Evolutionary conservation across 2,113 vertebrate species (phyloP).

Genomic region (Hyla sarda): DNA sequence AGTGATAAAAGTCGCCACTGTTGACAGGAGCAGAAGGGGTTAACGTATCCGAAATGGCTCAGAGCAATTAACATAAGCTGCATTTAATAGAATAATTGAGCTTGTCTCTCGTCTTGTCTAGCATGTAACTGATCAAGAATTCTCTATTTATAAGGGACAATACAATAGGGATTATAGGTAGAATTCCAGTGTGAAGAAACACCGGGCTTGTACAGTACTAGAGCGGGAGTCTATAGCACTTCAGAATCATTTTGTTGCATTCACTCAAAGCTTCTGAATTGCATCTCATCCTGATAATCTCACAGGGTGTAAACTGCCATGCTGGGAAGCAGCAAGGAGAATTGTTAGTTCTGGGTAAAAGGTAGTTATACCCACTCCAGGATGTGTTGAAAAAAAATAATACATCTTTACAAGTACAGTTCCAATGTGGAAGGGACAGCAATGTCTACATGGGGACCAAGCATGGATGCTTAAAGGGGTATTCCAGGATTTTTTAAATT

Average conservation of each 20-base stretch:
- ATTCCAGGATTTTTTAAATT: too few relatives aligned
- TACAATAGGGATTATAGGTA: background rate
- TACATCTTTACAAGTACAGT: background rate
- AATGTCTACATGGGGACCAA: background rate
- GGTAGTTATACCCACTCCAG: slow-evolving; percentile 39
- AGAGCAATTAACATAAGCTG: slow-evolving; percentile 8
- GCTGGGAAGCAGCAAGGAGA: slow-evolving; percentile 47
- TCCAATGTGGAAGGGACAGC: slow-evolving; percentile 11
- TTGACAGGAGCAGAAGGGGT: background rate
- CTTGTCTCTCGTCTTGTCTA: background rate
- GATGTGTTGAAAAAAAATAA: slow-evolving; percentile 6
- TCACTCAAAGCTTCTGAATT: slow-evolving; percentile 43
- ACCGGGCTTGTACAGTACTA: background rate
- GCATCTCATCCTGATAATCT: slow-evolving; percentile 48
- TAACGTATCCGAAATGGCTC: background rate
- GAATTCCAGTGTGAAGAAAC: slow-evolving; percentile 20
- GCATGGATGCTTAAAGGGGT: background rate
- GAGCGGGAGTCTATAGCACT: slow-evolving; percentile 2
- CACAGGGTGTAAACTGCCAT: slow-evolving; percentile 43
- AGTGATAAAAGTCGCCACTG: background rate
- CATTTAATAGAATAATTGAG: background rate
- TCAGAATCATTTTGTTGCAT: slow-evolving; percentile 13
- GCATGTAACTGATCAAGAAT: slow-evolving; percentile 5
- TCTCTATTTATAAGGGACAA: background rate
- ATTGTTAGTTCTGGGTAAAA: slow-evolving; percentile 45